Conservation (phyloP, 1,140 invertebrate genomes). For the Tetramorium simillimum region DNA sequence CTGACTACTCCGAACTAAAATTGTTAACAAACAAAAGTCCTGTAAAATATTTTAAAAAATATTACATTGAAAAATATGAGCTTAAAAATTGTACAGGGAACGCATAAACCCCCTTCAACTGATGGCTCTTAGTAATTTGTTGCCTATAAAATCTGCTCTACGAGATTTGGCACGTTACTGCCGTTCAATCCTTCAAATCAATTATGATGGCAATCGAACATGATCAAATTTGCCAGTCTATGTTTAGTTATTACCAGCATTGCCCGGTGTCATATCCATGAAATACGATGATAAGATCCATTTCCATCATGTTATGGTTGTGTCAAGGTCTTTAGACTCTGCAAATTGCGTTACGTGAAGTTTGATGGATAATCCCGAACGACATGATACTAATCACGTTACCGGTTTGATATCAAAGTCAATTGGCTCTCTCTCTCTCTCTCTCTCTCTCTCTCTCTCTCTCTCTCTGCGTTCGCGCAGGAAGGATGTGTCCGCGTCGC, state of each 20-base stretch:
- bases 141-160: not conserved
- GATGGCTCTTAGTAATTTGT: not conserved
- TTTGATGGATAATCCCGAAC: slow-evolving; percentile 63
- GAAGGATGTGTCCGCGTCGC: slow-evolving; percentile 18
- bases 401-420: slow-evolving; percentile 62
- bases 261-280: slow-evolving; percentile 15
- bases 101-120: not conserved
- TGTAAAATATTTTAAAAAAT: not conserved
- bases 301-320: slow-evolving; percentile 48
- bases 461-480: not conserved
- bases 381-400: slow-evolving; percentile 52
- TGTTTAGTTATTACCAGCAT: slow-evolving; percentile 46
- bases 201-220: slow-evolving; percentile 23
- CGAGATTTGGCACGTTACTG: not conserved
- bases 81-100: not conserved
- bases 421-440: slow-evolving; percentile 1
- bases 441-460: too few relatives aligned
- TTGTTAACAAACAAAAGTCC: not conserved
- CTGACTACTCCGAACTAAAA: not conserved
- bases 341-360: slow-evolving; percentile 48
- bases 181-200: slow-evolving; percentile 4
- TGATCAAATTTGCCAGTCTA: slow-evolving; percentile 38
- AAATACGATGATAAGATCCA: slow-evolving; percentile 58
- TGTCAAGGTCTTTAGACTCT: slow-evolving; percentile 41
- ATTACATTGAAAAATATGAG: not conserved